A percentile compares a stretch with the other conserved stretches of the same genome.
phyloP scores from a whole-genome alignment of 2,113 vertebrate genomes.

The Fukomys damarensis region DNA sequence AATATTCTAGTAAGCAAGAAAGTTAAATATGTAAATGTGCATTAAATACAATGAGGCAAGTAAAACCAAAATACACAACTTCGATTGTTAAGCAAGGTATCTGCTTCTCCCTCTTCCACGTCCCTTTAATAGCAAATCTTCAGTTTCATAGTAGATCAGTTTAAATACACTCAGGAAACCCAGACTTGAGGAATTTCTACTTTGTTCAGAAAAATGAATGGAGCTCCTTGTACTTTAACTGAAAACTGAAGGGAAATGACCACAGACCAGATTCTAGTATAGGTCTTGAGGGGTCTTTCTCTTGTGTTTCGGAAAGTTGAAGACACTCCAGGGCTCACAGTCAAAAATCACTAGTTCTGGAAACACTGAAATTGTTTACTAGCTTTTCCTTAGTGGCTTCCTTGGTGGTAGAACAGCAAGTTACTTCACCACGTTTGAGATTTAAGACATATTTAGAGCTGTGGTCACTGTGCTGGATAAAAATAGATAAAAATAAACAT shows the following conservation, averaged over 20 bases:
- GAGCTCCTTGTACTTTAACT: neutral
- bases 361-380: slow-evolving; percentile 16
- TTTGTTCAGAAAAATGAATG: slow-evolving; percentile 22
- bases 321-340: slow-evolving; percentile 25
- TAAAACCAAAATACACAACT: neutral
- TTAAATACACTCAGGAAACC: neutral
- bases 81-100: neutral
- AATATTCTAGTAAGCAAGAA: slow-evolving; percentile 59
- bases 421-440: neutral
- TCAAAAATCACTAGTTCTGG: slow-evolving; percentile 7
- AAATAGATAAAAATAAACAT: neutral
- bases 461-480: neutral
- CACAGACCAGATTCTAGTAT: neutral
- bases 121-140: neutral
- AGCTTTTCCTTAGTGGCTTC: slow-evolving; percentile 18
- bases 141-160: neutral
- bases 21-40: slow-evolving; percentile 16
- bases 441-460: slow-evolving; percentile 34
- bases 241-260: slow-evolving; percentile 5
- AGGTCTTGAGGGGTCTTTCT: neutral
- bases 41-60: slow-evolving; percentile 35
- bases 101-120: rapidly evolving
- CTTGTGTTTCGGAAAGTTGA: neutral
- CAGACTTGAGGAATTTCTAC: neutral
- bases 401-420: slow-evolving; percentile 18